These are phyloP conservation scores for Tolmerus cingulatus DNA, from an alignment of 2,888 invertebrate genomes.

Conservation along the genomic window DNA sequence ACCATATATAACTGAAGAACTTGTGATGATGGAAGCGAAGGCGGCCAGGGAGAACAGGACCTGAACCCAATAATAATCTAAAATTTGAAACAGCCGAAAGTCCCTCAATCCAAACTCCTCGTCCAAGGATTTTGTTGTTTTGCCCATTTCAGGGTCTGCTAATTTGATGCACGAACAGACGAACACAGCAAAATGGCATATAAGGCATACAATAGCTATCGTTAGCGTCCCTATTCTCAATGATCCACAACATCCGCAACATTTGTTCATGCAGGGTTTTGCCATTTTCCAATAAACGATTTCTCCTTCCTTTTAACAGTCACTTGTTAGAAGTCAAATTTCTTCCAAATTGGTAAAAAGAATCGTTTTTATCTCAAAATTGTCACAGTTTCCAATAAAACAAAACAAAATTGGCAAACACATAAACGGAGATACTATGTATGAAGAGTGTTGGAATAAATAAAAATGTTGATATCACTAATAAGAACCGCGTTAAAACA, in stretches of 20 bases:
- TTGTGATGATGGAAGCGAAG: background rate
- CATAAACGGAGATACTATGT: background rate
- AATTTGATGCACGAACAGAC: background rate
- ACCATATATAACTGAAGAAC: background rate
- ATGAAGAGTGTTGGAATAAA: background rate
- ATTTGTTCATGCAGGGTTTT: background rate
- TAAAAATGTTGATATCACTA: background rate
- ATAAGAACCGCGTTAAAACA: background rate
- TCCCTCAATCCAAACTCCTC: conserved; percentile 12
- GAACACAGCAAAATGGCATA: background rate
- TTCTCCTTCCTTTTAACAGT: background rate
- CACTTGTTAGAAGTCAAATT: background rate
- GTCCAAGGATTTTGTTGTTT: background rate
- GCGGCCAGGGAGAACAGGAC: background rate
- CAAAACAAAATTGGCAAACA: background rate
- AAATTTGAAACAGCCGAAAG: conserved; percentile 3
- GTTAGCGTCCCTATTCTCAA: background rate
- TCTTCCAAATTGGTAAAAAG: background rate
- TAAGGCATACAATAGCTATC: background rate
- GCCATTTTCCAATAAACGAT: background rate
- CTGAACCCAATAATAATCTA: background rate
- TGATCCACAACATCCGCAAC: conserved; percentile 23
- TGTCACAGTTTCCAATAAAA: background rate
- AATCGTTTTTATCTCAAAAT: background rate
- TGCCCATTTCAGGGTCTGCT: background rate